Conservation (phyloP, 1,140 invertebrate genomes). For the Atta cephalotes region DNA sequence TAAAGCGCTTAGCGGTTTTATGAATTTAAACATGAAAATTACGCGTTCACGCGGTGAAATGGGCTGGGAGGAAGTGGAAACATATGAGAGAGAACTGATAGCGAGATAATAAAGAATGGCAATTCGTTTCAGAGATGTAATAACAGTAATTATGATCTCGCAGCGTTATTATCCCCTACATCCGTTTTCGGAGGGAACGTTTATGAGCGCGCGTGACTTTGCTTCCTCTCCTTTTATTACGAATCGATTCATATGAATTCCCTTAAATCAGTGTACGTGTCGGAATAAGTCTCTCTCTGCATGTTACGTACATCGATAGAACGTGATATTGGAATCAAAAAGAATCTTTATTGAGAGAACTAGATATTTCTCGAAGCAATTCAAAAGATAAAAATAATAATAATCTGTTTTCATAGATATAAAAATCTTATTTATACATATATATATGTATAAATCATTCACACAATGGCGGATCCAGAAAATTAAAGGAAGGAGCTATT, state of each 20-base stretch:
- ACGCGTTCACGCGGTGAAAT: background rate
- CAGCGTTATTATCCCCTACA: constrained; percentile 41
- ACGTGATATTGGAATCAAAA: constrained; percentile 37
- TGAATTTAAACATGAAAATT: constrained; percentile 46
- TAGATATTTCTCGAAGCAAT: constrained; percentile 1
- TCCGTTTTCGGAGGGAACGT: constrained; percentile 45
- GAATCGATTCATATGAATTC: constrained; percentile 51
- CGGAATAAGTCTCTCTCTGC: constrained; percentile 44
- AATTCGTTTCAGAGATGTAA: constrained; percentile 54
- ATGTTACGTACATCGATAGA: constrained; percentile 36
- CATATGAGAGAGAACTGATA: constrained; percentile 40
- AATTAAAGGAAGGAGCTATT: too few relatives aligned
- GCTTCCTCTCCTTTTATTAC: constrained; percentile 16
- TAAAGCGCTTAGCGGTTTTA: constrained; percentile 37
- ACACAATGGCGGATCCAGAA: too few relatives aligned
- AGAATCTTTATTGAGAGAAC: constrained; percentile 8
- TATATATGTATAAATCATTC: too few relatives aligned
- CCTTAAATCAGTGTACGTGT: constrained; percentile 63
- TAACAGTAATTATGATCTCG: constrained; percentile 60
- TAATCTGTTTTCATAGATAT: background rate
- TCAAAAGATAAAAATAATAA: background rate
- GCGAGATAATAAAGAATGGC: constrained; percentile 58
- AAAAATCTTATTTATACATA: background rate
- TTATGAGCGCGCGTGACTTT: constrained; percentile 54
- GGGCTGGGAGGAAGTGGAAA: background rate